phyloP scores from a whole-genome alignment of 2,113 vertebrate species.

The Nerophis lumbriciformis region DNA sequence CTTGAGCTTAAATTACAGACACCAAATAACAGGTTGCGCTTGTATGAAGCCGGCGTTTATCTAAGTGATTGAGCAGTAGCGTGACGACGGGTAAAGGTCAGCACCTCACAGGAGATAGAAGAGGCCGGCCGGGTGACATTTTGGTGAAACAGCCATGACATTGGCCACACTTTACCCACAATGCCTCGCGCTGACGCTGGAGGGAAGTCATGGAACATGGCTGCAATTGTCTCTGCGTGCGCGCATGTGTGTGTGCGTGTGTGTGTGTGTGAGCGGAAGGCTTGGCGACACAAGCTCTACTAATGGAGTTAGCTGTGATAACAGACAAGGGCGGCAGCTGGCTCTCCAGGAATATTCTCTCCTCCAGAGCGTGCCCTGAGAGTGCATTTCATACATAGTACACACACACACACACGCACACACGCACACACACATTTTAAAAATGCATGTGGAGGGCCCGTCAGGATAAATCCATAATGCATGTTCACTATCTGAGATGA shows the following conservation, averaged over 20 bases:
- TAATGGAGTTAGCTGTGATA: conserved; percentile 60
- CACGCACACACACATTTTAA: conserved; percentile 22
- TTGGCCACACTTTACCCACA: neutral
- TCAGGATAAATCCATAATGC: conserved; percentile 33
- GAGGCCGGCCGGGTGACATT: conserved; percentile 22
- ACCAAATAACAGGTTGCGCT: conserved; percentile 41
- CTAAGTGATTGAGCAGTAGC: conserved; percentile 54
- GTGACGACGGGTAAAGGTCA: conserved; percentile 49
- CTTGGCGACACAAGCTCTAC: conserved; percentile 33
- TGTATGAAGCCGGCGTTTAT: conserved; percentile 36
- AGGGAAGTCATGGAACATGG: neutral
- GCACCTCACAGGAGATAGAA: conserved; percentile 26
- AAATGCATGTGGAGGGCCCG: conserved; percentile 29
- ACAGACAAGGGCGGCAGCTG: conserved; percentile 48
- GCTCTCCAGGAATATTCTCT: conserved; percentile 60
- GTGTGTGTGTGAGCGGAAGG: conserved; percentile 5
- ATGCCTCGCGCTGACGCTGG: neutral
- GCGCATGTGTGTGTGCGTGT: conserved; percentile 1
- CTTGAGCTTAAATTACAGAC: conserved; percentile 46
- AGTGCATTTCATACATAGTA: conserved; percentile 29
- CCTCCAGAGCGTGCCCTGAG: conserved; percentile 30
- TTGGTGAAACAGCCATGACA: conserved; percentile 10
- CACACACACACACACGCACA: conserved; percentile 4
- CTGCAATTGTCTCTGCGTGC: neutral
- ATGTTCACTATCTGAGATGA: conserved; percentile 38